Evolutionary conservation across 2,888 invertebrate genomes (phyloP), one percentile per base, ranked within the genome.

Genomic region (Sturmia bella): DNA sequence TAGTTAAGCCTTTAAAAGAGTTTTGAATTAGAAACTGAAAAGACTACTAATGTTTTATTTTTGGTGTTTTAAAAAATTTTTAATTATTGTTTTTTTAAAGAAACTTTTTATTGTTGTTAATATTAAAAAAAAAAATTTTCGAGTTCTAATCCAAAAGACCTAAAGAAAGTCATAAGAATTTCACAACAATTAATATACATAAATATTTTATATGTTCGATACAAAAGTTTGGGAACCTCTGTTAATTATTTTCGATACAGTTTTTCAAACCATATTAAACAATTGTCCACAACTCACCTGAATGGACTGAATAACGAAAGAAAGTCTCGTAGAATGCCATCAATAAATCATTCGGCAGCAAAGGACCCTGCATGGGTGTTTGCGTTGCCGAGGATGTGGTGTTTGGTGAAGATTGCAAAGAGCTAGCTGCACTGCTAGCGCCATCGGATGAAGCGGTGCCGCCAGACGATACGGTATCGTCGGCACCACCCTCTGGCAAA

Each of bases 401-500:
- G 76, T 90, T 90, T 48, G 90, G 90, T 52, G 91, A 90, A 82
- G 89, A 87, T 84, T 85, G 86, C 27, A 85, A 84, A 57, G 89
- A 88, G 84, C 88, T 85, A 61, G 88, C 87, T 84, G 88, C 79
- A 86, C 84, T 84, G 79, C 82, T 64, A 74, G 83, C 24, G 85
- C 83, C 73, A 45, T 85, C 78, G 32, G 85, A 84, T 57, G 84
- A 84, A 79, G 82, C 68, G 84, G 83, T 81, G 82, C 83, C 84
- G 78, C 81, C 82, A 84, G 59, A 84, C 66, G 89, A 86, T 86
- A 87, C 87, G 66, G 84, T 86, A 83, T 88, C 89, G 86, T 90
- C 90, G 85, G 87, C 85, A 85, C 88, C 89, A 85, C 87, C 90
- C 86, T 90, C 90, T 85, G 91, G 91, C 88, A 90, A 87, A 87